Base-by-base conservation (phyloP, 2,888 invertebrate species). In the Drosophila siamana region DNA sequence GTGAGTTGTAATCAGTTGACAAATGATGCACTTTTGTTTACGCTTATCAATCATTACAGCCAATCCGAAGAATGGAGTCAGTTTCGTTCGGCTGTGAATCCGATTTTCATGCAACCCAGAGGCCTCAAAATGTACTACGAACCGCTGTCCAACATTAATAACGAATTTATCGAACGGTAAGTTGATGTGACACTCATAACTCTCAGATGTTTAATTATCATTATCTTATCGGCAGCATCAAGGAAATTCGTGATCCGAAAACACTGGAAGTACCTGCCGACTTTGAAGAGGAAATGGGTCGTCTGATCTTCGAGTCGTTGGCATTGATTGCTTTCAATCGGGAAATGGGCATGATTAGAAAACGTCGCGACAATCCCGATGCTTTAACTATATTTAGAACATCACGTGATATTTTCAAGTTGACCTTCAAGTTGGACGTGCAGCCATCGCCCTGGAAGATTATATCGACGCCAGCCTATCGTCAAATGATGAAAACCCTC, bases 81-180 rank as follows among this genome's bases (percentile, higher is more conserved):
- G 4, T 44, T 84, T 3, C 86, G 83, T 0, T 72, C 87, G 4
- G 95, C 94, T 73, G 94, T 95, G 0, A 95, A 95, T 88, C 94
- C 94, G 55, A 93, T 94, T 26, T 92, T 95, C 91, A 91, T 95
- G 90, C 93, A 94, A 78, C 94, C 95, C 0, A 93, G 94, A 80
- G 86, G 93, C 5, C 90, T 93, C 0, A 93, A 92, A 83, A 86
- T 93, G 9, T 94, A 94, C 50, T 90, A 93, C 6, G 91, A 93
- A 6, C 91, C 90, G 0, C 88, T 94, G 41, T 84, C 78, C 7
- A 51, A 76, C 4, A 78, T 84, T 1, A 84, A 86, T 41, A 93
- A 93, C 67, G 92, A 92, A 66, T 93, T 94, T 36, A 74, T 84
- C 13, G 80, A 86, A 4, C 69, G 88, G 88, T 84, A 50, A 52